Conservation (phyloP, 1,140 invertebrate genomes). For the Cydia amplana region DNA sequence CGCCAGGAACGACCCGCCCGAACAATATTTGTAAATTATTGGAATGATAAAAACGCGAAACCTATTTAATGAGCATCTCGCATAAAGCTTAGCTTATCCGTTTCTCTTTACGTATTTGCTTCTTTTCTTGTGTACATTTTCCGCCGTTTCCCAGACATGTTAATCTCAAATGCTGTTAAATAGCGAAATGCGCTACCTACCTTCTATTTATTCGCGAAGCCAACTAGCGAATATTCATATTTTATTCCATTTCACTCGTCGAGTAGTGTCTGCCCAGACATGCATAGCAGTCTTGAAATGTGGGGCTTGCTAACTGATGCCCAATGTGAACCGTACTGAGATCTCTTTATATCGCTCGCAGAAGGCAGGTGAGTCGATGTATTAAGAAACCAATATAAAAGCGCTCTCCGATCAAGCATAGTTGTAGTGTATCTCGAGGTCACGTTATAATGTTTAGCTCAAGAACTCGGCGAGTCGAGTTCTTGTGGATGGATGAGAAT, state of each 20-base stretch:
- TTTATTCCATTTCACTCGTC: constrained; percentile 8
- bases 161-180: neutral
- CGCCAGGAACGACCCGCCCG: no score
- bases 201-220: constrained; percentile 1
- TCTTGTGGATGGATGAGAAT: neutral
- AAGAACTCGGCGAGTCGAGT: neutral
- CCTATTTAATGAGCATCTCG: no score
- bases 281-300: constrained; percentile 23
- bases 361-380: no score
- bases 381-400: neutral
- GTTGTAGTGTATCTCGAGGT: neutral
- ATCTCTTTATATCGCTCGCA: no score
- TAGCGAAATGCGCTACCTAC: neutral
- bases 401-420: no score
- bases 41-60: no score
- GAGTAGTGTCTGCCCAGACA: constrained; percentile 13
- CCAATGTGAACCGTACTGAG: neutral
- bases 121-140: neutral
- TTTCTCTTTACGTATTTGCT: neutral
- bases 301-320: constrained; percentile 9
- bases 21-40: no score
- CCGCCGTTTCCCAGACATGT: neutral
- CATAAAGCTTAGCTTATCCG: no score
- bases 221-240: neutral
- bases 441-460: neutral